Evolutionary conservation across 2,113 vertebrate genomes (phyloP), one percentile per base, ranked within the genome.

Genomic region (Zosterops lateralis): DNA sequence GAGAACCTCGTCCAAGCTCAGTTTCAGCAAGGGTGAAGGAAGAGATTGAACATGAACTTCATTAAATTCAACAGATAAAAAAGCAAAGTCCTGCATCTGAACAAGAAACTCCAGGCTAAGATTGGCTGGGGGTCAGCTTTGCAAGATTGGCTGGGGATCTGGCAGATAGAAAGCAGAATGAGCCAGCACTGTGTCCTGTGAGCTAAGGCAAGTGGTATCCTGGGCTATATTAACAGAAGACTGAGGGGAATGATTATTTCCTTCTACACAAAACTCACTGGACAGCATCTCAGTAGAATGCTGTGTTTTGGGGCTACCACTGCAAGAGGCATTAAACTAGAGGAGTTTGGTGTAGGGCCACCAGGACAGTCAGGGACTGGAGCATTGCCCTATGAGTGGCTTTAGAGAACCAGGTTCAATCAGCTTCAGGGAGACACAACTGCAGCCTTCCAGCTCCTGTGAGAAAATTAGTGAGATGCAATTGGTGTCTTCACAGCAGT

Each of bases 101-200:
- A 74, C 34, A 54, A 91, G 51, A 56, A 86, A 10, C 10, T 17
- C 25, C 44, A 67, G 34, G 31, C 31, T 67, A 40, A 86, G 40
- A 16, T 10, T 64, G 36, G 16, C 18, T 57, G n/a, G 54, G 10
- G 26, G 7, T 62, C 58, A 54, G 20, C 13, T 66, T 60, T 77
- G 58, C 31, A 42, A 40, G 54, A 14, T 24, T 62, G 40, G 1
- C 62, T 80, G 42, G 38, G 32, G 34, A 4, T 89, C 28, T 84
- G 24, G 25, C 38, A 29, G 17, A 53, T 9, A 24, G 25, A 78
- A 66, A 53, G n/a, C 20, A 67, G 57, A 79, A 26, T 0, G 0
- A 83, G 31, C 42, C 57, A 76, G 12, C 20, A 44, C 10, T 50
- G 26, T n/a, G 17, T 80, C n/a, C 57, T 76, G 18, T 62, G 34